Evolutionary conservation across 2,113 vertebrate species (phyloP), one percentile per base, ranked within the genome.

Genomic region (Aleadryas rufinucha): DNA sequence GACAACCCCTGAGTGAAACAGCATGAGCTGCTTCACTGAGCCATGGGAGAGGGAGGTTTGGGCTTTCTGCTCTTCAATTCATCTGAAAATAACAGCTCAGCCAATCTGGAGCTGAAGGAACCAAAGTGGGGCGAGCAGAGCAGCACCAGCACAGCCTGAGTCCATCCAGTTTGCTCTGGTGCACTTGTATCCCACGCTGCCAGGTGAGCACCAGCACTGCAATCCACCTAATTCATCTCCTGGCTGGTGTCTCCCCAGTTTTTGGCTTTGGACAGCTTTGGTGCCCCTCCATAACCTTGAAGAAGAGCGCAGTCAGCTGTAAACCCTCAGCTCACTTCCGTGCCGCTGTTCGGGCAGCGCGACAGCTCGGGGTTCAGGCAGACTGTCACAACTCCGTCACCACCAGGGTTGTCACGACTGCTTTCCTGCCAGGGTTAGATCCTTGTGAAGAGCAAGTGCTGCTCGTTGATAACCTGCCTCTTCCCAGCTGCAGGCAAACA

Each of bases 11-110:
- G 1, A 1, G 19, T 7, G 21, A 76, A 50, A 64, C 42, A 42
- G 42, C 53, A 39, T 2, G 37, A 63, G 63, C 4, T 8, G 28
- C 21, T 56, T 63, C 13, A 60, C 47, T 20, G 42, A 70, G 33
- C 37, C n/a, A 28, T 3, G 39, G 21, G 33, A 50, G 13, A 1
- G 2, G 37, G 24, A 64, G n/a, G 3, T 39, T 47, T 1, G 10
- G 8, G 35, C 0, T 24, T 70, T 83, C 37, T 52, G 35, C 71
- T 69, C 53, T 31, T 60, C 53, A 39, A 0, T 9, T 56, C 49
- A 54, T 7, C 56, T 24, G 22, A 42, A 90, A 63, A 9, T 2
- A 85, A 17, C 11, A 52, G 54, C 60, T 89, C 60, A 70, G 44
- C 30, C 57, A 9, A 7, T 8, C 6, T 59, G 88, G 60, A 53